These are phyloP conservation scores for Euclidia mi DNA, from an alignment of 2,888 invertebrate species.

Conservation along the genomic window DNA sequence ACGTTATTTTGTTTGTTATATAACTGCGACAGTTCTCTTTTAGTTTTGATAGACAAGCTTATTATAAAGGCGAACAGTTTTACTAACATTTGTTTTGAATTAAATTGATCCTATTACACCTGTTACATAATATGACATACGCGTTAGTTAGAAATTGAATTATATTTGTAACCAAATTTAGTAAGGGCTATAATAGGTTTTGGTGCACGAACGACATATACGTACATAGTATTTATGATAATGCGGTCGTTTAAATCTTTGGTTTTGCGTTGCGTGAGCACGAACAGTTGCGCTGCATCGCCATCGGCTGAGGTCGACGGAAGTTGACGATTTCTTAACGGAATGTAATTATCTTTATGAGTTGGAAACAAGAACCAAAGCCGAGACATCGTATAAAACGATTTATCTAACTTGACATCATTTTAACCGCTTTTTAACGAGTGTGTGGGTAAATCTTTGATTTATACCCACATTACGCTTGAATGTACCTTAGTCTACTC, in stretches of 20 bases:
- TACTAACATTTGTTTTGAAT: too few relatives aligned
- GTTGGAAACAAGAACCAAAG: conserved; percentile 60
- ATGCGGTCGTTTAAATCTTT: conserved; percentile 43
- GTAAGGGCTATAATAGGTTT: background rate
- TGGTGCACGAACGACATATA: conserved; percentile 4
- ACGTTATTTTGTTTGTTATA: too few relatives aligned
- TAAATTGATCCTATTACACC: too few relatives aligned
- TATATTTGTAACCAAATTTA: background rate
- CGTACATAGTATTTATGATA: conserved; percentile 16
- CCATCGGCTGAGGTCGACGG: conserved; percentile 76
- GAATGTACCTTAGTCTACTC: too few relatives aligned
- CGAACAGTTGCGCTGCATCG: conserved; percentile 64
- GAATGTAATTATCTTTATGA: conserved; percentile 64
- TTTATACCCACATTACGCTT: too few relatives aligned
- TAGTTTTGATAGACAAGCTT: too few relatives aligned
- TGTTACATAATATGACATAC: too few relatives aligned
- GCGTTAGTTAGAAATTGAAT: background rate
- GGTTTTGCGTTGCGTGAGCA: conserved; percentile 72
- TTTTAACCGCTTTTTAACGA: background rate
- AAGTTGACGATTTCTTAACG: conserved; percentile 82
- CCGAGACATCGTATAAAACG: background rate
- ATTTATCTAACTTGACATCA: background rate
- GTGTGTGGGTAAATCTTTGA: too few relatives aligned
- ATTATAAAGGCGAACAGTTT: too few relatives aligned
- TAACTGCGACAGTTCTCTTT: too few relatives aligned